Evolutionary conservation across 2,888 invertebrate species (phyloP), one percentile per base, ranked within the genome.

Genomic region (Hypolimnas misippus): DNA sequence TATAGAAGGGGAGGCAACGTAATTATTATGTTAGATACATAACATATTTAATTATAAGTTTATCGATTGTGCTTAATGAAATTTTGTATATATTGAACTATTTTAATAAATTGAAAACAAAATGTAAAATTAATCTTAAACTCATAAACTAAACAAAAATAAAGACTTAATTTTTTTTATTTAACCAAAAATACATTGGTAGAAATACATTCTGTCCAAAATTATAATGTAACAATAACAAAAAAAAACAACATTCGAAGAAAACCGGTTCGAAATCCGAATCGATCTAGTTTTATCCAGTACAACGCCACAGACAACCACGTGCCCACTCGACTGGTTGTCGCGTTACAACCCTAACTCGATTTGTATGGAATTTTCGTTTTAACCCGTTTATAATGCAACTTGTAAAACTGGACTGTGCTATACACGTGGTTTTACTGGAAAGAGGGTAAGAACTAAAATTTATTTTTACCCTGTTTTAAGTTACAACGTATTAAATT

Each of bases 321-420:
- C 68, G 73, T 72, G 73, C 73, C 72, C 71, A n/a, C n/a, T n/a
- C n/a, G n/a, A 66, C 7, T 57, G 58, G 71, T 73, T 73, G 63
- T 44, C 49, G 58, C 53, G 59, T n/a, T n/a, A 71, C 75, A 79
- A 79, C 76, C 71, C 61, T 57, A 74, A 68, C 79, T 76, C 74
- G 79, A 78, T 77, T 72, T 57, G 52, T 65, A 63, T 63, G 65
- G 65, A 69, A 66, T 70, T 72, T 76, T 73, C 66, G 66, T 76
- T 76, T 58, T 49, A 69, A 77, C 77, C 73, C 57, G 77, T 69
- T 73, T 76, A 75, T 57, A 40, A 52, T 42, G 14, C 14, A 53
- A 64, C 61, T 56, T 42, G 61, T 56, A 50, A 59, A 51, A 63
- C 62, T 31, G 54, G 66, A 21, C 70, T n/a, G n/a, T n/a, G n/a